Base-by-base conservation (phyloP, 2,113 vertebrate species). In the Epinephelus moara region DNA sequence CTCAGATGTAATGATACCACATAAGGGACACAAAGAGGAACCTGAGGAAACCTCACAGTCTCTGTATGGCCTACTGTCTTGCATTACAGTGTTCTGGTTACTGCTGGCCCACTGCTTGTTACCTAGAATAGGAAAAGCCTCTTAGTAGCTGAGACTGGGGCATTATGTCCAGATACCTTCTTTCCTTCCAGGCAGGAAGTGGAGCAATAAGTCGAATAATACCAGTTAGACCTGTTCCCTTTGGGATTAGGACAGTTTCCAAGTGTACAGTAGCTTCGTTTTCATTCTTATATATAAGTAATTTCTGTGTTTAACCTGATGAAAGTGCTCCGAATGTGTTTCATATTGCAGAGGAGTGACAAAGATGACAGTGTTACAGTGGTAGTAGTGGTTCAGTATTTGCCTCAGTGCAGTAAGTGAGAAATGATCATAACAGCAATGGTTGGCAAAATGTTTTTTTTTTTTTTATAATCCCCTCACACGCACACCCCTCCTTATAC, bases 111-210 rank as follows among this genome's bases (percentile, higher is more conserved):
- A 75, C 47, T 82, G 63, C 62, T 70, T 89, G 81, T 78, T 91
- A 85, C 91, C 63, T 64, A 87, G 88, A 93, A 93, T 86, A 89
- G 90, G 81, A 90, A 93, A 94, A 93, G 88, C 92, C 87, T 92
- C 91, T 94, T 94, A 95, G 89, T 79, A n/a, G 73, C 69, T 79
- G 75, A 82, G 82, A 82, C 57, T 45, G 76, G 79, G 56, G 80
- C 40, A 88, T 89, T 89, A 90, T 52, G 61, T 75, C 49, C 68
- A 71, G 56, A 73, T 85, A 85, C 80, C 75, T 90, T 74, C 87
- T 90, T 84, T 85, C 62, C 70, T 79, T 75, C 59, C 72, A 19
- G 75, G 12, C 52, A 76, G 82, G 75, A 89, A 91, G 87, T 83
- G 74, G 84, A 80, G 83, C 82, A 85, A 64, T 77, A 59, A 79